phyloP scores from a whole-genome alignment of 2,888 invertebrate species.

The Odiellus spinosus region DNA sequence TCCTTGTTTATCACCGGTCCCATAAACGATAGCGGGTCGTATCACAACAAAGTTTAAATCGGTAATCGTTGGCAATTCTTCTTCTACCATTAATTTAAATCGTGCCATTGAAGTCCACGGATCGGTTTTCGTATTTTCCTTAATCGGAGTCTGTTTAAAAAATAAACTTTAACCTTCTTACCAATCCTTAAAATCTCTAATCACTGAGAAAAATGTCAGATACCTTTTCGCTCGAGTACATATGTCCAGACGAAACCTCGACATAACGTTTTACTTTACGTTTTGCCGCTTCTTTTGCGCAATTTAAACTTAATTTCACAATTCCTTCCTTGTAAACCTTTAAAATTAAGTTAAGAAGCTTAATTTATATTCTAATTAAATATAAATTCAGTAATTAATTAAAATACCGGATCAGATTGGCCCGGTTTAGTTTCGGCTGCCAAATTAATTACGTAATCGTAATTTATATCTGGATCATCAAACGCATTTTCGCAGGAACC shows the following conservation, averaged over 20 bases:
- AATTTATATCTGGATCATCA: conserved; percentile 39
- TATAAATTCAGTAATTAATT: conserved; percentile 2
- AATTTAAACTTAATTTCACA: conserved; percentile 61
- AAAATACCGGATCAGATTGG: conserved; percentile 56
- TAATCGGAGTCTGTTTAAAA: conserved; percentile 41
- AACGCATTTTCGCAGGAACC: conserved; percentile 67
- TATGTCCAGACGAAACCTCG: conserved; percentile 69
- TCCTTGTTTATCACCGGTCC: conserved; percentile 62
- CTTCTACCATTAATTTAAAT: conserved; percentile 68
- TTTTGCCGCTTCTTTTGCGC: conserved; percentile 57
- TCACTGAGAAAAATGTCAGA: too few relatives aligned
- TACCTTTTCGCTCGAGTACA: conserved; percentile 64
- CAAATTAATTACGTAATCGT: conserved; percentile 72
- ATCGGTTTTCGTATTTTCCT: conserved; percentile 56
- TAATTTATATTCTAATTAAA: background rate
- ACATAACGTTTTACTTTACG: conserved; percentile 52
- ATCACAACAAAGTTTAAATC: conserved; percentile 59
- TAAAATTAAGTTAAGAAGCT: background rate
- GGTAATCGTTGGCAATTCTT: conserved; percentile 49
- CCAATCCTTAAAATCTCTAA: too few relatives aligned
- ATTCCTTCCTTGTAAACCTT: conserved; percentile 72
- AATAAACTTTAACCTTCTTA: too few relatives aligned
- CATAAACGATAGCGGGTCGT: conserved; percentile 72
- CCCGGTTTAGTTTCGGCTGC: conserved; percentile 79
- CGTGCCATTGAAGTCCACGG: conserved; percentile 73